These are phyloP conservation scores for Fukomys damarensis DNA, from an alignment of 2,113 vertebrate genomes.

Conservation along the genomic window DNA sequence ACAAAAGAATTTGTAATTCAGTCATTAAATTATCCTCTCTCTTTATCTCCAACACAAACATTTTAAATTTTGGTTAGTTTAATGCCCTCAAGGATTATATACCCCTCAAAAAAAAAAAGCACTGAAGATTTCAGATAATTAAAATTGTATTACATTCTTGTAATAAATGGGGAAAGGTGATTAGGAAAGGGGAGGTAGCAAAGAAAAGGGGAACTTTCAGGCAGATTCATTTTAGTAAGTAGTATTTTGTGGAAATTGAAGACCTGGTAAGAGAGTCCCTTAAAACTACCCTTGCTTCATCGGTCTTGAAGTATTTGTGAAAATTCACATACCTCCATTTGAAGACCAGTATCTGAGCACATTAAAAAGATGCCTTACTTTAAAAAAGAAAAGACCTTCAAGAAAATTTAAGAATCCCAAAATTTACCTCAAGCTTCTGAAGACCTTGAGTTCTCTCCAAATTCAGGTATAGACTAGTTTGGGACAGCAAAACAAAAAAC, in stretches of 20 bases:
- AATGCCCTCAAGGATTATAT: background rate
- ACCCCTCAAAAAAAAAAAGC: background rate
- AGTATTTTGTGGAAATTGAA: constrained; percentile 26
- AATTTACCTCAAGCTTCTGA: constrained; percentile 36
- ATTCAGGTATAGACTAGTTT: background rate
- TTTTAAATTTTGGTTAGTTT: constrained; percentile 8
- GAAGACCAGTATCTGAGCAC: background rate
- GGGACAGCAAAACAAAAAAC: background rate
- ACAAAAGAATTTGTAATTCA: background rate
- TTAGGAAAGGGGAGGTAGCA: background rate
- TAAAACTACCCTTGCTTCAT: background rate
- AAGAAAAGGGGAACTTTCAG: background rate
- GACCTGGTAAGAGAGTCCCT: background rate
- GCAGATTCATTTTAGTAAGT: background rate
- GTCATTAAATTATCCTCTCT: constrained; percentile 8
- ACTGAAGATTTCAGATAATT: background rate
- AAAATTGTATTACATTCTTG: background rate
- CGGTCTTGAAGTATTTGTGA: constrained; percentile 15
- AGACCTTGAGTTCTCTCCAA: background rate
- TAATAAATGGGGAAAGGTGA: background rate
- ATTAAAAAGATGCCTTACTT: background rate
- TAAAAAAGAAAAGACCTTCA: constrained; percentile 8
- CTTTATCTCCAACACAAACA: background rate
- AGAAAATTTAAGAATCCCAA: background rate
- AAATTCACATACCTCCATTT: background rate